Percentiles rank a stretch among this genome's conserved stretches.
phyloP scores from a whole-genome alignment of 2,797 vertebrate species.

The Hephaestus fuliginosus region DNA sequence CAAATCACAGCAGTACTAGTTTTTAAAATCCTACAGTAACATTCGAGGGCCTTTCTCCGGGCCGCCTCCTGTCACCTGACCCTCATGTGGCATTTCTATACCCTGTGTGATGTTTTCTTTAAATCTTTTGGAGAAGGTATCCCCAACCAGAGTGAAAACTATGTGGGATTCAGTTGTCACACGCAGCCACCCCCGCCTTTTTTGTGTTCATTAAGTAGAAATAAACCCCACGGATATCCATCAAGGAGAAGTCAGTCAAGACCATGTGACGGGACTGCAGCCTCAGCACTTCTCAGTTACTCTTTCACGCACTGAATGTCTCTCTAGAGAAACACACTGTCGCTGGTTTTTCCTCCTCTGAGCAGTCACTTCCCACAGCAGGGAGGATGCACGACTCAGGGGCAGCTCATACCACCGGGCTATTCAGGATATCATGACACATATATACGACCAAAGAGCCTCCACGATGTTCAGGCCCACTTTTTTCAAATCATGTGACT shows the following conservation, averaged over 20 bases:
- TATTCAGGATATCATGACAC: conserved; percentile 51
- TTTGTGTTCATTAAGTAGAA: conserved; percentile 13
- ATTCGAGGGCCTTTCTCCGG: conserved; percentile 11
- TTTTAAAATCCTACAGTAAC: conserved; percentile 14
- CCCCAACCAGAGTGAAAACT: conserved; percentile 4
- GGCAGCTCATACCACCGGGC: background rate
- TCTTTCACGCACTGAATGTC: conserved; percentile 36
- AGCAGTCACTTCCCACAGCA: conserved; percentile 26
- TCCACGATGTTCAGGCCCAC: conserved; percentile 22
- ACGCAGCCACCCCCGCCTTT: background rate
- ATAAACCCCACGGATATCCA: conserved; percentile 26
- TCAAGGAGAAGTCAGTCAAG: conserved; percentile 50
- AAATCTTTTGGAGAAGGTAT: conserved; percentile 4
- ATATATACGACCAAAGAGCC: conserved; percentile 15
- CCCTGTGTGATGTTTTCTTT: conserved; percentile 22
- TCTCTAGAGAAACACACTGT: conserved; percentile 30
- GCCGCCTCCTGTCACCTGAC: conserved; percentile 69
- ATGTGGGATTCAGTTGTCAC: conserved; percentile 19
- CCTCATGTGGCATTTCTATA: conserved; percentile 53
- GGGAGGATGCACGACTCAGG: background rate
- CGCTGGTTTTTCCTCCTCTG: conserved; percentile 17
- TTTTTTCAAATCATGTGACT: conserved; percentile 59
- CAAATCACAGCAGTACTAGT: conserved; percentile 1
- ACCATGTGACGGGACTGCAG: conserved; percentile 77
- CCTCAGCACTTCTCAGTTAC: conserved; percentile 72